Evolutionary conservation across 1,140 invertebrate genomes (phyloP).

Genomic region (Drosophila persimilis): DNA sequence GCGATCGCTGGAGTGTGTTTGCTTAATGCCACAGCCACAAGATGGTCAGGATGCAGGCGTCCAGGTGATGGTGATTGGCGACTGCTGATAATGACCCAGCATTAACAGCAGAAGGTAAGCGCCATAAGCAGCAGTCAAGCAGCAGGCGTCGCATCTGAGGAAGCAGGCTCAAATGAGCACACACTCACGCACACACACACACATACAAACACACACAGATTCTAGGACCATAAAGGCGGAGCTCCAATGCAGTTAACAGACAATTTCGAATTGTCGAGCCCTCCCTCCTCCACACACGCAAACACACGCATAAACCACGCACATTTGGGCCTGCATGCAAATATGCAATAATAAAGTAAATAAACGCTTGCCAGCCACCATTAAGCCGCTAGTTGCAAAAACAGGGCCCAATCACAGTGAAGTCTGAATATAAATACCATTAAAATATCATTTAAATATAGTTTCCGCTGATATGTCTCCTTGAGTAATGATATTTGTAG

Average conservation of each 20-base stretch:
- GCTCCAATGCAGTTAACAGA: slow-evolving; percentile 48
- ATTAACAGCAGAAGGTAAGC: slow-evolving; percentile 33
- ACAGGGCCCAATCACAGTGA: slow-evolving; percentile 16
- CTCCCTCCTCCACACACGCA: slow-evolving; percentile 1
- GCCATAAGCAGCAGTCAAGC: slow-evolving; percentile 22
- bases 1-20: slow-evolving; percentile 28
- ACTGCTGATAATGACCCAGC: slow-evolving; percentile 30
- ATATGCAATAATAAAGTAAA: slow-evolving; percentile 77
- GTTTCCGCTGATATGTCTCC: no score
- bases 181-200: neutral
- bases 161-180: slow-evolving; percentile 26
- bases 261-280: slow-evolving; percentile 53
- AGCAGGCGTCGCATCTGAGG: slow-evolving; percentile 23
- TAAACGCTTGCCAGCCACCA: slow-evolving; percentile 60
- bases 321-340: slow-evolving; percentile 66
- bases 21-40: slow-evolving; percentile 24
- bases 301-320: slow-evolving; percentile 51
- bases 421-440: neutral
- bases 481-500: no score
- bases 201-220: no score
- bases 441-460: no score
- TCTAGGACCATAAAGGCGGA: neutral
- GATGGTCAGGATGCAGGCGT: neutral
- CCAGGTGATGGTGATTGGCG: neutral
- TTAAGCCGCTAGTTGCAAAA: slow-evolving; percentile 44